Evolutionary conservation across 2,797 vertebrate genomes (phyloP), one percentile per base, ranked within the genome.

Genomic region (Clarias fuscus): DNA sequence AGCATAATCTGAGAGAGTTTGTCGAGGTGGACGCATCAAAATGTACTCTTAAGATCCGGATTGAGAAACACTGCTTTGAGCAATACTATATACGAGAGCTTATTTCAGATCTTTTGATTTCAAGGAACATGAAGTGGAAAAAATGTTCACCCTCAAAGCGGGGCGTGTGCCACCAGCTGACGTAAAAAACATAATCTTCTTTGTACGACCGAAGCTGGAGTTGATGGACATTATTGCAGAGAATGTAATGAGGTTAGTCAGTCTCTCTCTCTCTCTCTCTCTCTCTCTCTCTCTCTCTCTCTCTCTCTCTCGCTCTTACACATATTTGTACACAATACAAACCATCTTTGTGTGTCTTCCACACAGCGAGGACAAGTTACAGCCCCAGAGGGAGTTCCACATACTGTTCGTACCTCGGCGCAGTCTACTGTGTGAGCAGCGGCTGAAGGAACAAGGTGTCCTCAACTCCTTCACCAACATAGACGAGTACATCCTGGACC

Each of bases 101-200:
- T 18, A 75, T 1, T 65, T 82, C 27, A 68, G n/a, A 70, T 65
- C 30, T 33, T 43, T 61, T 73, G 11, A 88, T 77, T 13, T 48
- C 33, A 70, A 99, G 98, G 98, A 99, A 91, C 98, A 99, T 95
- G 98, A 99, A 92, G 98, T 99, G 91, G 98, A 99, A 88, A 99
- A 99, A 94, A 99, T 99, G 98, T 99, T 99, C 91, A 98, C 98
- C 0, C 97, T 99, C 14, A 99, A 99, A 92, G 94, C 94, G 3
- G 97, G 96, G 40, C 95, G 96, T 33, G 95, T 99, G 73, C 98
- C 98, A 0, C 65, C 96, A 62, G 96, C 98, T 0, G 97, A 98
- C 14, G 98, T 99, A 90, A 99, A 98, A 94, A 99, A 98, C 53
- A 95, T 99, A 24, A 99, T 99, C 88, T 99, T 99, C 91, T 98